Conservation (phyloP, 2,113 vertebrate species). For the Hyla sarda region DNA sequence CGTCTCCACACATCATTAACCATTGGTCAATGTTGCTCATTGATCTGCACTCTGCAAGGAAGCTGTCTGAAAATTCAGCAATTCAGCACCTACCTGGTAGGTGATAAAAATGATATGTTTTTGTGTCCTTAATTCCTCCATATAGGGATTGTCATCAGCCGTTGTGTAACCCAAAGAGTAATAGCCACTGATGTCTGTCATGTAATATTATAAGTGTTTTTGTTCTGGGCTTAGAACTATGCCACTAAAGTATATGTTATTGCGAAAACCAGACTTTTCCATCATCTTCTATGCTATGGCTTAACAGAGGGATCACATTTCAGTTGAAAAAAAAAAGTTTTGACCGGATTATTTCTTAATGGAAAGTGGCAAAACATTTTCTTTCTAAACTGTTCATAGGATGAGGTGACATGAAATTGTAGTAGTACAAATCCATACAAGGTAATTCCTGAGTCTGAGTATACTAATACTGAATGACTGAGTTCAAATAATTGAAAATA, state of each 20-base stretch:
- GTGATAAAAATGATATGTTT: slow-evolving; percentile 30
- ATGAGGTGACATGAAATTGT: slow-evolving; percentile 68
- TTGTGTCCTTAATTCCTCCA: slow-evolving; percentile 25
- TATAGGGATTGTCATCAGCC: slow-evolving; percentile 36
- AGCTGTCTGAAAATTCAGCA: slow-evolving; percentile 27
- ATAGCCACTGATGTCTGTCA: slow-evolving; percentile 9
- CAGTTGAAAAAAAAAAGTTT: slow-evolving; percentile 74
- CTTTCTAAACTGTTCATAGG: slow-evolving; percentile 76
- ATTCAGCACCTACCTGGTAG: slow-evolving; percentile 24
- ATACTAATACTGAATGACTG: slow-evolving; percentile 61
- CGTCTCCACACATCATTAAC: not conserved
- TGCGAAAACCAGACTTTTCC: slow-evolving; percentile 2
- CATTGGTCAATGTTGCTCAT: slow-evolving; percentile 18
- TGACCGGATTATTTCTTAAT: slow-evolving; percentile 78
- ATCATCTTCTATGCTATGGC: slow-evolving; percentile 39
- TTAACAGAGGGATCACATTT: slow-evolving; percentile 50
- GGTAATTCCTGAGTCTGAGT: slow-evolving; percentile 53
- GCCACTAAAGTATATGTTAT: not conserved
- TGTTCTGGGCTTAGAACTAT: not conserved
- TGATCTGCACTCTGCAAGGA: slow-evolving; percentile 10
- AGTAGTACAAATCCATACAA: slow-evolving; percentile 56
- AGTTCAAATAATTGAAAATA: slow-evolving; percentile 64
- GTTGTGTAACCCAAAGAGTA: not conserved
- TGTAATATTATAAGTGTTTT: slow-evolving; percentile 18
- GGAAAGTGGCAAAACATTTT: slow-evolving; percentile 78